Percentiles rank a stretch among this genome's conserved stretches.
Conservation (phyloP, 2,888 invertebrate species). For the Fissipunctia ypsillon region DNA sequence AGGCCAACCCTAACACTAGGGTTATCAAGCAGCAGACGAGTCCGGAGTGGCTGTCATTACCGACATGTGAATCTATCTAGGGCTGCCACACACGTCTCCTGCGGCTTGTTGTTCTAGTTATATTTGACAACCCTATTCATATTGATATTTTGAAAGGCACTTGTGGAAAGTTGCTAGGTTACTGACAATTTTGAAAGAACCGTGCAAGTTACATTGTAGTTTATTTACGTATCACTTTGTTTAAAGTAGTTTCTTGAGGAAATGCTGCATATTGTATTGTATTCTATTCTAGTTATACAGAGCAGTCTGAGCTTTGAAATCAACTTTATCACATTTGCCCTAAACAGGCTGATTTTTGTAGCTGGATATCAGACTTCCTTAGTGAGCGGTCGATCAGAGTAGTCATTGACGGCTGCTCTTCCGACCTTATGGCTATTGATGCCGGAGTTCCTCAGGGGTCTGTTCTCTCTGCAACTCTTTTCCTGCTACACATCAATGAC, state of each 20-base stretch:
- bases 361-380: no score
- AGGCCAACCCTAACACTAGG: conserved; percentile 24
- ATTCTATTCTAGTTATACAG: not conserved
- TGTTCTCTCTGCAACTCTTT: no score
- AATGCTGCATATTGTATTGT: not conserved
- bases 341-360: no score
- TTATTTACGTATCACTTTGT: not conserved
- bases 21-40: not conserved
- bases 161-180: not conserved
- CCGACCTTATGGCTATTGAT: no score
- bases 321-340: not conserved
- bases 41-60: conserved; percentile 34
- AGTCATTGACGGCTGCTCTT: no score
- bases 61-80: conserved; percentile 39
- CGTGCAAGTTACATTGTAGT: not conserved
- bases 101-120: not conserved
- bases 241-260: not conserved
- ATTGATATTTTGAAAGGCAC: conserved; percentile 7
- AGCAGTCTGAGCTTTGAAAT: not conserved
- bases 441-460: no score
- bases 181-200: not conserved
- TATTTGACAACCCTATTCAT: conserved; percentile 23
- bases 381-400: no score
- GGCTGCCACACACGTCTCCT: conserved; percentile 6
- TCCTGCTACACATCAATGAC: no score